Percentiles rank a stretch among this genome's conserved stretches.
Conservation (phyloP, 2,888 invertebrate species). For the Lobophora halterata region DNA sequence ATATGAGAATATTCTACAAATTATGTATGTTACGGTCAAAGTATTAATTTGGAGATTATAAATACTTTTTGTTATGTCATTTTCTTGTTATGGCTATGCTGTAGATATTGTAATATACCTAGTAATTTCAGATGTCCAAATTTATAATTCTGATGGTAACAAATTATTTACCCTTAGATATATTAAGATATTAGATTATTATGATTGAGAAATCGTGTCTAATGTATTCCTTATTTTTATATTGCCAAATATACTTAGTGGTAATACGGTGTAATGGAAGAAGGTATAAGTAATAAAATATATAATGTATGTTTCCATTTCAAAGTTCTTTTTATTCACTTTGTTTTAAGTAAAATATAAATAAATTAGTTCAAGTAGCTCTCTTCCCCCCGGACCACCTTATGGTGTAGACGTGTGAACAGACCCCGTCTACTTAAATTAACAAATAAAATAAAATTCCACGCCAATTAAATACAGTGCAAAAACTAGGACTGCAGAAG, state of each 20-base stretch:
- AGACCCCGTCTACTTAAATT: too few relatives aligned
- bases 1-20: background rate
- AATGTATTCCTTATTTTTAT: conserved; percentile 78
- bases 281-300: conserved; percentile 69
- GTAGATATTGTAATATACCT: conserved; percentile 32
- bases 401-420: too few relatives aligned
- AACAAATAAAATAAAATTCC: too few relatives aligned
- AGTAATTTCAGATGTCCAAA: conserved; percentile 37
- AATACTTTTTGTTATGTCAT: conserved; percentile 16
- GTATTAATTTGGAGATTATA: conserved; percentile 40
- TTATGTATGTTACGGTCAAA: conserved; percentile 48
- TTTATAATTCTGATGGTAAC: conserved; percentile 48
- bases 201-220: conserved; percentile 68
- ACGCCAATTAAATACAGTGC: too few relatives aligned
- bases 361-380: too few relatives aligned
- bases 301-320: conserved; percentile 69
- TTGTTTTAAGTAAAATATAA: too few relatives aligned
- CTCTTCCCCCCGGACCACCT: too few relatives aligned
- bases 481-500: too few relatives aligned
- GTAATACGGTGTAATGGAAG: conserved; percentile 68
- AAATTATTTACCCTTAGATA: conserved; percentile 43
- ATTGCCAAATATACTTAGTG: conserved; percentile 79
- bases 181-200: conserved; percentile 61
- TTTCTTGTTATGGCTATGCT: conserved; percentile 24
- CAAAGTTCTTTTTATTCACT: conserved; percentile 31